Evolutionary conservation across 2,888 invertebrate genomes (phyloP).

Genomic region (Sesia bembeciformis): DNA sequence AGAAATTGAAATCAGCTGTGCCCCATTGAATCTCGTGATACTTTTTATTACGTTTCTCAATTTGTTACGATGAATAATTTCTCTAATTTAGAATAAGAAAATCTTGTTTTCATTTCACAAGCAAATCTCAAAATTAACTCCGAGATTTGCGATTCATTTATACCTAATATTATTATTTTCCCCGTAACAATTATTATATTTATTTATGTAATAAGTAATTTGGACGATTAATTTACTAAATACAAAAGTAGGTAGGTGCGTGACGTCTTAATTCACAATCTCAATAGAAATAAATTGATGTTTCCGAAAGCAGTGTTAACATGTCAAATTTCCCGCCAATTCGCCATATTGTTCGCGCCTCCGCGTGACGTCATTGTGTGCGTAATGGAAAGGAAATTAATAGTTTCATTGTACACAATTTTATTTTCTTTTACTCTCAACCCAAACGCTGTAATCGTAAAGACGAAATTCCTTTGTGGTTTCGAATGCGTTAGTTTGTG

Average conservation of each 20-base stretch:
- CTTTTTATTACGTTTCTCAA: not conserved
- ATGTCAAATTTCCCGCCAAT: conserved; percentile 56
- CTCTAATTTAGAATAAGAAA: too few relatives aligned
- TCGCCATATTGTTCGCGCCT: conserved; percentile 50
- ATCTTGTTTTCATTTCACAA: too few relatives aligned
- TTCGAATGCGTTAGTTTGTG: conserved; percentile 8
- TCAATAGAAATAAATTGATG: conserved; percentile 7
- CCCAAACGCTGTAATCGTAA: conserved; percentile 14
- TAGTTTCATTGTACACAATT: conserved; percentile 39
- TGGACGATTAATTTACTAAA: too few relatives aligned
- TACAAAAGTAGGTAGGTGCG: not conserved
- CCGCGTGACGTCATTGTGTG: conserved; percentile 54
- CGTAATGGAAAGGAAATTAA: conserved; percentile 64
- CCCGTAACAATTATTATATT: too few relatives aligned
- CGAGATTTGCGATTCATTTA: too few relatives aligned
- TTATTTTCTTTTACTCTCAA: conserved; percentile 4
- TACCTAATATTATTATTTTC: too few relatives aligned
- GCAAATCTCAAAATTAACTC: too few relatives aligned
- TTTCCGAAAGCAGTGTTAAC: conserved; percentile 31
- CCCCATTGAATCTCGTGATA: conserved; percentile 30
- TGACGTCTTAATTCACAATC: not conserved
- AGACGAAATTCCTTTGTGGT: conserved; percentile 14
- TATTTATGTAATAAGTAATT: too few relatives aligned
- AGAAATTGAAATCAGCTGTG: conserved; percentile 54
- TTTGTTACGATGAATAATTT: too few relatives aligned